Evolutionary conservation across 2,113 vertebrate species (phyloP).

Genomic region (Neotoma lepida): DNA sequence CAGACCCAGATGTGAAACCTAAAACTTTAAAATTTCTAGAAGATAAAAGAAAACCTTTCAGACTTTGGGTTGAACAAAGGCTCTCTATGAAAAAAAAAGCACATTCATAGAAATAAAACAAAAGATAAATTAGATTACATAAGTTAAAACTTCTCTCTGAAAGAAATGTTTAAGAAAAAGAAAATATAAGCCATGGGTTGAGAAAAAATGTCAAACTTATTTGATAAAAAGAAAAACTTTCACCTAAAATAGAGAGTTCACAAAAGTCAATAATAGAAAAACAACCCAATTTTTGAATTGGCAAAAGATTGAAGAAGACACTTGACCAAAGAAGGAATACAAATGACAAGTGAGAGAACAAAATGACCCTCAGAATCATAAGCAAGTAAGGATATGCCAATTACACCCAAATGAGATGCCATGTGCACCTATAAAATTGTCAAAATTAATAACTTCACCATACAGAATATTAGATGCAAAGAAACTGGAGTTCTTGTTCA

Average conservation of each 20-base stretch:
- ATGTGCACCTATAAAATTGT: background rate
- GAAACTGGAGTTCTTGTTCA: background rate
- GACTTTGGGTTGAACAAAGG: background rate
- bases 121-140: background rate
- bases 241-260: background rate
- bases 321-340: background rate
- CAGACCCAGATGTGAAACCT: background rate
- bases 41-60: background rate
- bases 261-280: background rate
- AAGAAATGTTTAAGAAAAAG: background rate
- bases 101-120: background rate
- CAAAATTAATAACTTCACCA: background rate
- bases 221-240: conserved; percentile 6
- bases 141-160: background rate
- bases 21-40: background rate
- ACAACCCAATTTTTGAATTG: background rate
- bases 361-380: background rate
- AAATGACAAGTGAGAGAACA: background rate
- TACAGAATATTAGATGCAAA: background rate
- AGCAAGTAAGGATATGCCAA: background rate
- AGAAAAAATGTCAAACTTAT: conserved; percentile 15
- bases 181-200: background rate
- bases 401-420: background rate
- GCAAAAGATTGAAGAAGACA: background rate
- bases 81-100: background rate